These are phyloP conservation scores for Ptychadena robeensis DNA, from an alignment of 2,797 vertebrate genomes.

Conservation along the genomic window DNA sequence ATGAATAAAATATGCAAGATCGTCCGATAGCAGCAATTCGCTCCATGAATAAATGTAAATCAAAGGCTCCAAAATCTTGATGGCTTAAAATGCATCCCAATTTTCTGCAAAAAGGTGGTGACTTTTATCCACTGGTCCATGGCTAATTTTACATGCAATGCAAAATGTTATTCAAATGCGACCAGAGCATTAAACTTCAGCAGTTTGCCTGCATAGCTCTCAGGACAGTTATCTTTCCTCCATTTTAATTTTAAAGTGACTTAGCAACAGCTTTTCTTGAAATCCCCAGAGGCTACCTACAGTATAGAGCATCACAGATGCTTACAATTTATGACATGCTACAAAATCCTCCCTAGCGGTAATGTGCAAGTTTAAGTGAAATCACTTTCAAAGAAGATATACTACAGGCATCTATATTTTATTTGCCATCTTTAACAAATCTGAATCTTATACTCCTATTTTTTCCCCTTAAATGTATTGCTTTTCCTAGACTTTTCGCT, in stretches of 20 bases:
- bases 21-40: constrained; percentile 72
- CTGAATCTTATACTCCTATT: constrained; percentile 83
- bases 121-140: constrained; percentile 75
- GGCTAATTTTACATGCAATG: constrained; percentile 79
- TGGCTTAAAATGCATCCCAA: constrained; percentile 78
- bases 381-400: constrained; percentile 78
- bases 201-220: constrained; percentile 74
- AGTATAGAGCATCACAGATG: constrained; percentile 72
- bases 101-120: constrained; percentile 76
- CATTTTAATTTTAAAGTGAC: constrained; percentile 85
- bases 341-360: constrained; percentile 76
- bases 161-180: constrained; percentile 77
- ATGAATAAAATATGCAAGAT: constrained; percentile 73
- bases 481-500: constrained; percentile 81
- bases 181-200: constrained; percentile 69
- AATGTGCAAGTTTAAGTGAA: constrained; percentile 81
- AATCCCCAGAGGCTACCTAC: constrained; percentile 77
- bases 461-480: constrained; percentile 53
- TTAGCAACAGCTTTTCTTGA: constrained; percentile 78
- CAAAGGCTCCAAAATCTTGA: constrained; percentile 71
- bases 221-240: constrained; percentile 73
- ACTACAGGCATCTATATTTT: constrained; percentile 82
- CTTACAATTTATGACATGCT: constrained; percentile 76
- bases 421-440: constrained; percentile 85
- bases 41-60: constrained; percentile 67